Evolutionary conservation across 2,888 invertebrate species (phyloP).

Genomic region (Balanococcus diminutus): DNA sequence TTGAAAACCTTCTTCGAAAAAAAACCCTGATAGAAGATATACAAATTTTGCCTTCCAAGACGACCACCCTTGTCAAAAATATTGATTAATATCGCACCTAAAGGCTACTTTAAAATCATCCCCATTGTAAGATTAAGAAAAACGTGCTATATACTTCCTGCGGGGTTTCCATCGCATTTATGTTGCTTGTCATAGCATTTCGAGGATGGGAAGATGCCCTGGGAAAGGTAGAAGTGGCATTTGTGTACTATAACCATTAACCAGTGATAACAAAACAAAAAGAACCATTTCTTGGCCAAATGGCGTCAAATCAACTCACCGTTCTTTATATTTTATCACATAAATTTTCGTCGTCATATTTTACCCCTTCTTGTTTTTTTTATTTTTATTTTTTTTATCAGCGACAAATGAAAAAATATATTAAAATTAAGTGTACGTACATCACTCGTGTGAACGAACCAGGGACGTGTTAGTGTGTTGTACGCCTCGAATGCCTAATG

Average conservation of each 20-base stretch:
- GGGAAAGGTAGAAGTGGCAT: neutral
- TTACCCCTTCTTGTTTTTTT: neutral
- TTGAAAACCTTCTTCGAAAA: neutral
- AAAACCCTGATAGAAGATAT: neutral
- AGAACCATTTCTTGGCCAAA: neutral
- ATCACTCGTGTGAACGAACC: conserved; percentile 1
- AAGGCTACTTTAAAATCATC: neutral
- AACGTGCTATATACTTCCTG: neutral
- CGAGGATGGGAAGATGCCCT: neutral
- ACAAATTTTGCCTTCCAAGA: neutral
- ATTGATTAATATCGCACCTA: neutral
- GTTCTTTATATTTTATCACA: neutral
- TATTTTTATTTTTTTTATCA: neutral
- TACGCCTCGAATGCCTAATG: neutral
- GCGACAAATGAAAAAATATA: neutral
- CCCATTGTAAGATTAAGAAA: neutral
- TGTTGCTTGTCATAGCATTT: neutral
- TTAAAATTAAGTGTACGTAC: neutral
- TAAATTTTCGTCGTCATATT: neutral
- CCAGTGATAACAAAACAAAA: neutral
- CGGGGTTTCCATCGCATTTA: neutral
- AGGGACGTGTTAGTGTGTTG: too few relatives aligned
- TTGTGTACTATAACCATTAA: neutral
- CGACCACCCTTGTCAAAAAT: conserved; percentile 11
- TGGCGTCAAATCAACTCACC: neutral